A percentile compares a stretch with the other conserved stretches of the same genome.
Evolutionary conservation across 2,797 vertebrate species (phyloP).

Genomic region (Morus bassanus): DNA sequence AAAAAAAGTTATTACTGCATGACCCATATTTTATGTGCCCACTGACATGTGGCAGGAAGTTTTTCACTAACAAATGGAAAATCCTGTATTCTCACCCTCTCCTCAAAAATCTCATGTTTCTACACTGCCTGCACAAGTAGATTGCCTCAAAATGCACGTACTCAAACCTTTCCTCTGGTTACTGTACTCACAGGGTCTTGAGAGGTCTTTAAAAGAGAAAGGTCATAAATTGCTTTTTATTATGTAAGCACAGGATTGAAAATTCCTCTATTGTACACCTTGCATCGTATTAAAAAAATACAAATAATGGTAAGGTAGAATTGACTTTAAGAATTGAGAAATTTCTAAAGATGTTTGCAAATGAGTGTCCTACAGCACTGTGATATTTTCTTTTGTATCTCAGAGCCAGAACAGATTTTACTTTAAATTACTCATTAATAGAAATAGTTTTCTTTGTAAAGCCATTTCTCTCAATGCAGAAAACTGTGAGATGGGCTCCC

Average conservation of each 20-base stretch:
- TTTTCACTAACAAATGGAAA: background rate
- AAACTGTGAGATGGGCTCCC: conserved; percentile 65
- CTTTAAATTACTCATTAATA: background rate
- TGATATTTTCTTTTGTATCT: background rate
- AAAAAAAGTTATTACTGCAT: background rate
- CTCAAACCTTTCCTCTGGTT: background rate
- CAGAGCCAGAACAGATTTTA: background rate
- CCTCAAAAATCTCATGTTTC: background rate
- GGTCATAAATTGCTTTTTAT: background rate
- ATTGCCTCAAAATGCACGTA: rapidly evolving
- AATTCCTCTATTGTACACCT: background rate
- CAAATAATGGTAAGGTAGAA: background rate
- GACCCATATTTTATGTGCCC: background rate
- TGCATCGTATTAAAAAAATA: background rate
- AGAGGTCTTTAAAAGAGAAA: background rate
- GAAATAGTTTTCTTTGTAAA: background rate
- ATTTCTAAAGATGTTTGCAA: background rate
- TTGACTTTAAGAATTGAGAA: background rate
- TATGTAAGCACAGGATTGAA: background rate
- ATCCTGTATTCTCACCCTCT: background rate
- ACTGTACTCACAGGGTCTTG: background rate
- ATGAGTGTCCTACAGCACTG: background rate
- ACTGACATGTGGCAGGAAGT: background rate
- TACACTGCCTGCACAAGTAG: background rate
- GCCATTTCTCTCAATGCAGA: background rate